Conservation (phyloP, 1,140 invertebrate species). For the Heterodera schachtii region DNA sequence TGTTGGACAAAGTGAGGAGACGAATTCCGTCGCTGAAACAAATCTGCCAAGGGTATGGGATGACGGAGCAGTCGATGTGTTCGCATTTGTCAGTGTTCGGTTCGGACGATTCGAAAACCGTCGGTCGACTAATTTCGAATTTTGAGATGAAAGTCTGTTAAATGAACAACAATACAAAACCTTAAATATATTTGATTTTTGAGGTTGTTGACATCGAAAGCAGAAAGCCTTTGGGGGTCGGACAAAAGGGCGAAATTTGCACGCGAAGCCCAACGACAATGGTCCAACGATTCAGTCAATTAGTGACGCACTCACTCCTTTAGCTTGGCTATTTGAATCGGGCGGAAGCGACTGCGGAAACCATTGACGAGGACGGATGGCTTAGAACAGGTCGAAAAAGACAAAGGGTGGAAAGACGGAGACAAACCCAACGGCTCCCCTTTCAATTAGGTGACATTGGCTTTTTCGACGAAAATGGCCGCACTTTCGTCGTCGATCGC, state of each 20-base stretch:
- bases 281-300: constrained; percentile 10
- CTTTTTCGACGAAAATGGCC: constrained; percentile 75
- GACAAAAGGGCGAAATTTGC: constrained; percentile 49
- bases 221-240: constrained; percentile 20
- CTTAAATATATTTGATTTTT: not conserved
- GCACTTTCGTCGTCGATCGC: constrained; percentile 77
- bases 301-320: not conserved
- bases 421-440: no score
- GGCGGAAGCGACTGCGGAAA: constrained; percentile 67
- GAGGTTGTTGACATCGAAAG: constrained; percentile 52
- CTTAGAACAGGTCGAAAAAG: constrained; percentile 75
- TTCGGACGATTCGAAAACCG: constrained; percentile 19
- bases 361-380: constrained; percentile 76
- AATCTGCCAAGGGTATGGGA: constrained; percentile 46
- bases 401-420: not conserved
- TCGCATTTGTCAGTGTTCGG: constrained; percentile 46
- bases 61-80: constrained; percentile 42
- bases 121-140: constrained; percentile 40
- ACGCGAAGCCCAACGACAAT: constrained; percentile 49
- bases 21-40: constrained; percentile 27
- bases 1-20: constrained; percentile 36
- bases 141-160: constrained; percentile 47
- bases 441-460: constrained; percentile 72
- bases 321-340: constrained; percentile 53
- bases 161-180: not conserved